Conservation (phyloP, 2,888 invertebrate genomes). For the Leuctra nigra region DNA sequence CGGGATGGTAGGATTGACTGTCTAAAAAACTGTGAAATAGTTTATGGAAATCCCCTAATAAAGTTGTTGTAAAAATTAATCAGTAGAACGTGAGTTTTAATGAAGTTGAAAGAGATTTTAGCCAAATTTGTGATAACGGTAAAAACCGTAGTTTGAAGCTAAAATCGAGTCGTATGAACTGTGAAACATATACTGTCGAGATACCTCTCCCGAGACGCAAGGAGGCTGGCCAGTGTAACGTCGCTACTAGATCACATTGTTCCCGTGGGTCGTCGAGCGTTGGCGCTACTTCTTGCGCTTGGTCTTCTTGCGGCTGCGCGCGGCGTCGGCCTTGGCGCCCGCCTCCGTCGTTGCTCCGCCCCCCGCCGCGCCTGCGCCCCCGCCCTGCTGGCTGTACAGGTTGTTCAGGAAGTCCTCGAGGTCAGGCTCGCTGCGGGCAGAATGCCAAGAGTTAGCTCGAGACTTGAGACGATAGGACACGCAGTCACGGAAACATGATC, state of each 20-base stretch:
- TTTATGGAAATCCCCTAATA: too few species aligned
- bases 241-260: neutral
- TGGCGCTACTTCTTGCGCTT: conserved; percentile 29
- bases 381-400: conserved; percentile 60
- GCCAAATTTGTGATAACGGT: too few species aligned
- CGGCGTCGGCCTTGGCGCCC: conserved; percentile 20
- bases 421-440: conserved; percentile 56
- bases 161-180: too few species aligned
- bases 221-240: neutral
- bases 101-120: too few species aligned
- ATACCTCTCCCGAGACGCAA: neutral
- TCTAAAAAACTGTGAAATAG: too few species aligned
- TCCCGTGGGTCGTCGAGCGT: neutral
- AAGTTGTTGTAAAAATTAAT: too few species aligned
- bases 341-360: conserved; percentile 7
- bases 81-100: too few species aligned
- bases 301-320: conserved; percentile 28
- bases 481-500: too few species aligned
- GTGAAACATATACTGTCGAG: neutral
- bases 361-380: conserved; percentile 35
- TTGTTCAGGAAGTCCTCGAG: conserved; percentile 77
- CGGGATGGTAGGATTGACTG: too few species aligned
- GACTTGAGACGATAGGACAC: too few species aligned
- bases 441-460: too few species aligned
- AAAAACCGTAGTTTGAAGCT: too few species aligned